Evolutionary conservation across 2,888 invertebrate species (phyloP).

Genomic region (Rotaria magnacalcarata): DNA sequence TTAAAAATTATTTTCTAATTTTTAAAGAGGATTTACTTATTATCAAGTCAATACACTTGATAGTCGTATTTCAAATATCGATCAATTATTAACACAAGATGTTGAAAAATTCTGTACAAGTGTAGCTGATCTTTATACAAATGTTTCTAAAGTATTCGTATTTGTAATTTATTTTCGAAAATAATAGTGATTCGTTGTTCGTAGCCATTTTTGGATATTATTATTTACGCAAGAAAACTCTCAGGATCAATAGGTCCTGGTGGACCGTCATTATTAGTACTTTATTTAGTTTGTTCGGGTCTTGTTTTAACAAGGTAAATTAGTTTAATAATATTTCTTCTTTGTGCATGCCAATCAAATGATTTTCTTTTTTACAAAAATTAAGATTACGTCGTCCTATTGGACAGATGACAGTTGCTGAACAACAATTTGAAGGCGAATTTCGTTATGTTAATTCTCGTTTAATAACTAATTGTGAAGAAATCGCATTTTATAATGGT

Average conservation of each 20-base stretch:
- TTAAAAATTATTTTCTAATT: slow-evolving; percentile 17
- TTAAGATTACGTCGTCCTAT: slow-evolving; percentile 70
- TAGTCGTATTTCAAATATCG: slow-evolving; percentile 87
- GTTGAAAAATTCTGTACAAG: slow-evolving; percentile 95
- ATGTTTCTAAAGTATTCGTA: slow-evolving; percentile 72
- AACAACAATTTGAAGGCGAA: slow-evolving; percentile 96
- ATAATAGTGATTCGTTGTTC: slow-evolving; percentile 48
- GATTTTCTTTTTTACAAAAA: too few relatives aligned
- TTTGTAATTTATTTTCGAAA: neutral
- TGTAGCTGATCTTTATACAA: slow-evolving; percentile 88
- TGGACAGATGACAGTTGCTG: slow-evolving; percentile 80
- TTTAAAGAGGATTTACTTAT: slow-evolving; percentile 78
- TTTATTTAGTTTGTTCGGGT: slow-evolving; percentile 80
- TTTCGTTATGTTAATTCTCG: slow-evolving; percentile 92
- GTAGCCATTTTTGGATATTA: slow-evolving; percentile 80
- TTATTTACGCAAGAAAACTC: slow-evolving; percentile 83
- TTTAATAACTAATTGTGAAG: slow-evolving; percentile 91
- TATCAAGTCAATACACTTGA: slow-evolving; percentile 93
- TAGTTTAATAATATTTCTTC: too few relatives aligned
- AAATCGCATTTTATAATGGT: slow-evolving; percentile 70
- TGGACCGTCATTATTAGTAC: slow-evolving; percentile 82
- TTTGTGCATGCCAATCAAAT: too few relatives aligned
- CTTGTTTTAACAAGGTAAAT: slow-evolving; percentile 73
- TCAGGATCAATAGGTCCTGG: slow-evolving; percentile 76
- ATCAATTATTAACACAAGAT: slow-evolving; percentile 88